Evolutionary conservation across 1,140 invertebrate species (phyloP).

Genomic region (Papilio helenus): DNA sequence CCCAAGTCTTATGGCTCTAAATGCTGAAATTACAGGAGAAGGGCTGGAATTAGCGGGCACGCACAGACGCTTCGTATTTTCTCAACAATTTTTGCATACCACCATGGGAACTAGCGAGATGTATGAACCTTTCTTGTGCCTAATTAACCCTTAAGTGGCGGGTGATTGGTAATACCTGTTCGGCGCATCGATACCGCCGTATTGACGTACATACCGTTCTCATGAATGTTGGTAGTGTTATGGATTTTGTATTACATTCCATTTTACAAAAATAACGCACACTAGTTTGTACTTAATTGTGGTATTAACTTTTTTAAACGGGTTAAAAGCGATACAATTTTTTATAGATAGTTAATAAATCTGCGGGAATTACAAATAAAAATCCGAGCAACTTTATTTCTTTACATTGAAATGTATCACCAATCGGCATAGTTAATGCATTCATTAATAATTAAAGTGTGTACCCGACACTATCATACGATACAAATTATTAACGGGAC

Average conservation of each 20-base stretch:
- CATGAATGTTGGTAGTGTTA: constrained; percentile 41
- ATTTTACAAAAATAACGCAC: constrained; percentile 27
- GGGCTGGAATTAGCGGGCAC: constrained; percentile 63
- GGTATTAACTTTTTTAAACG: background rate
- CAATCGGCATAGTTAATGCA: constrained; percentile 6
- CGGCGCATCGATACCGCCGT: constrained; percentile 45
- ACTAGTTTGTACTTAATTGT: background rate
- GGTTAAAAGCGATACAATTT: background rate
- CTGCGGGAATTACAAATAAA: background rate
- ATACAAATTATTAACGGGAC: constrained; percentile 42
- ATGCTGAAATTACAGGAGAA: constrained; percentile 62
- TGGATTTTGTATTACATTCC: constrained; percentile 38
- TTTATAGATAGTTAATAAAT: background rate
- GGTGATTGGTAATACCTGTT: constrained; percentile 55
- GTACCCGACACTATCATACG: constrained; percentile 22
- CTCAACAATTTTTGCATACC: constrained; percentile 79
- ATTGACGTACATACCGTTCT: constrained; percentile 33
- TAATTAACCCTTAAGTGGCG: constrained; percentile 60
- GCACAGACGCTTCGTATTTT: constrained; percentile 63
- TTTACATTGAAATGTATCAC: background rate
- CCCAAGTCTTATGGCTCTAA: constrained; percentile 60
- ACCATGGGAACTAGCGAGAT: constrained; percentile 65
- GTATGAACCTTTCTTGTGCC: constrained; percentile 49
- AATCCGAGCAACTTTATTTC: background rate
- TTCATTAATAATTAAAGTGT: constrained; percentile 29